These are phyloP conservation scores for Phalacrocorax brasilianus DNA, from an alignment of 2,113 vertebrate genomes.

Conservation along the genomic window DNA sequence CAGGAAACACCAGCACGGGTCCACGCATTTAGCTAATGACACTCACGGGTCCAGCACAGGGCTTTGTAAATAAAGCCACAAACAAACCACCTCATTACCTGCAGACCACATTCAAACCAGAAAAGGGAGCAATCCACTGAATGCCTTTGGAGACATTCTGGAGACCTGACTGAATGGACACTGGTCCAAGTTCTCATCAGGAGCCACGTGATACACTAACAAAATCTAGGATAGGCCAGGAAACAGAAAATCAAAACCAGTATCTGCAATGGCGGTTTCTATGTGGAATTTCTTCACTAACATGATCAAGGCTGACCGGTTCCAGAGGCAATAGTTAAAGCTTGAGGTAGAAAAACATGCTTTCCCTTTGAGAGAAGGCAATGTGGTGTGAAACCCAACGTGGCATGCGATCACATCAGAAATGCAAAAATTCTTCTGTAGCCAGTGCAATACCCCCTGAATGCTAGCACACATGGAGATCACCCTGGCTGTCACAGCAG, in stretches of 20 bases:
- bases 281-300: not conserved
- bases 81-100: not conserved
- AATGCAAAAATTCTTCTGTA: not conserved
- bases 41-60: not conserved
- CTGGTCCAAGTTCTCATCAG: not conserved
- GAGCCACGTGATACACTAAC: not conserved
- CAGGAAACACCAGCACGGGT: not conserved
- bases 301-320: not conserved
- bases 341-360: not conserved
- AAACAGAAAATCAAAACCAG: not conserved
- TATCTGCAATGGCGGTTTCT: not conserved
- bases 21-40: not conserved
- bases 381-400: not conserved
- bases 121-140: not conserved
- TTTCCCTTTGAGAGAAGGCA: not conserved
- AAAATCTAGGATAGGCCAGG: not conserved
- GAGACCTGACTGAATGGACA: not conserved
- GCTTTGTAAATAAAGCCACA: not conserved
- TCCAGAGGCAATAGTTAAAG: not conserved
- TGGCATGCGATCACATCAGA: not conserved
- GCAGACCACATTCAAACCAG: rapidly evolving
- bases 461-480: rapidly evolving
- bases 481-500: not conserved
- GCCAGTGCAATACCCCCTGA: not conserved
- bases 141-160: not conserved